A percentile compares a stretch with the other conserved stretches of the same genome.
Conservation (phyloP, 2,888 invertebrate genomes). For the Gandaritis pyraliata region DNA sequence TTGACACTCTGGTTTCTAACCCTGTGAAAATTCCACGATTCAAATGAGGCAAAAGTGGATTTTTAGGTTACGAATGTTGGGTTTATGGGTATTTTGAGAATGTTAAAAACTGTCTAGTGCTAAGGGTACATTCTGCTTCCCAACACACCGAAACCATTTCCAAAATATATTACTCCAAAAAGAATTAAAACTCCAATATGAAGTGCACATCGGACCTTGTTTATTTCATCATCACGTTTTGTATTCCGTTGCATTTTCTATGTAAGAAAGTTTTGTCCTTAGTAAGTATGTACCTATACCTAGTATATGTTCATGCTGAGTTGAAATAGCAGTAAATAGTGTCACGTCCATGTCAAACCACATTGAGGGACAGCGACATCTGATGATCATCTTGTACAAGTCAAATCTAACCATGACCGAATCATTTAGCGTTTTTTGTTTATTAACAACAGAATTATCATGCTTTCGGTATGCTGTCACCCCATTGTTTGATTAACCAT, state of each 20-base stretch:
- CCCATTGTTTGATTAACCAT: conserved; percentile 77
- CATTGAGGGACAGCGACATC: no score
- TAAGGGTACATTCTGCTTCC: conserved; percentile 55
- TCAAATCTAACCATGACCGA: conserved; percentile 55
- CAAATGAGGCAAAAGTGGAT: no score
- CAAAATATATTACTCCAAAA: conserved; percentile 71
- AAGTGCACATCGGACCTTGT: conserved; percentile 52
- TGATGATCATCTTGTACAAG: neutral
- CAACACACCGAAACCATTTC: conserved; percentile 67
- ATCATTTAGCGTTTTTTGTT: conserved; percentile 61
- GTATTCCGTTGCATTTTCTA: no score
- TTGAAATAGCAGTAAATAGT: no score
- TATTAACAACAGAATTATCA: conserved; percentile 66
- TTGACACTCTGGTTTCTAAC: no score
- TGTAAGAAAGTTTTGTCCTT: no score
- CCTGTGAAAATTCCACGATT: no score
- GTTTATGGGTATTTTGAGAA: neutral
- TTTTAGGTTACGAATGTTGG: no score
- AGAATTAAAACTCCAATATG: conserved; percentile 71
- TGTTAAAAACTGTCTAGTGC: conserved; percentile 4
- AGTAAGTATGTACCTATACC: no score
- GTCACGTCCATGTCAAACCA: no score
- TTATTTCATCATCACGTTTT: no score
- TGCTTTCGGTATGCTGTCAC: conserved; percentile 57
- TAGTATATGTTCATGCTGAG: no score